A percentile compares a stretch with the other conserved stretches of the same genome.
Conservation (phyloP, 2,113 vertebrate species). For the Zosterops lateralis region DNA sequence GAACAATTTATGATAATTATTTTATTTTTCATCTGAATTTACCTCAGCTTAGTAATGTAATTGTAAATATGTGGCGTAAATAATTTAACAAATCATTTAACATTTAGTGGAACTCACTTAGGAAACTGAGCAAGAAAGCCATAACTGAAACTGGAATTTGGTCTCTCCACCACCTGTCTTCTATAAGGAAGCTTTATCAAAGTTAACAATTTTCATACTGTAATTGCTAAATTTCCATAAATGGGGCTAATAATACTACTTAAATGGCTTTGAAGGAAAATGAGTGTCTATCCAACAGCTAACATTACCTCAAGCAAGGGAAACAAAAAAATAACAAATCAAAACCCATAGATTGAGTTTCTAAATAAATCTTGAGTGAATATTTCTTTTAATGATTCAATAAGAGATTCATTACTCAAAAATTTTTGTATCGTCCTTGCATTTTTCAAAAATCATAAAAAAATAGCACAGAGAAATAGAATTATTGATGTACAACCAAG, state of each 20-base stretch:
- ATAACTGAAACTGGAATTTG: neutral
- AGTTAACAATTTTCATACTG: neutral
- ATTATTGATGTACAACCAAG: neutral
- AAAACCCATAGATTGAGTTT: neutral
- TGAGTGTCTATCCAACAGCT: neutral
- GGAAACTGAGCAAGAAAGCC: neutral
- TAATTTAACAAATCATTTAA: fast-evolving
- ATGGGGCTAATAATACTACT: neutral
- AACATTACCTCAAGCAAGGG: neutral
- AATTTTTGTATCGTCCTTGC: fast-evolving
- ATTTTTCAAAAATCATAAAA: neutral
- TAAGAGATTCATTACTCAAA: neutral
- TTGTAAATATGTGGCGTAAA: neutral
- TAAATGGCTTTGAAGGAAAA: neutral
- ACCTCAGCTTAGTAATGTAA: neutral
- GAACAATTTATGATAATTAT: neutral
- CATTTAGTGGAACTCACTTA: neutral
- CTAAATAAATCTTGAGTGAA: neutral
- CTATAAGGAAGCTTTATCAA: neutral
- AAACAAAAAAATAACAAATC: neutral
- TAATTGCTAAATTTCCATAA: neutral
- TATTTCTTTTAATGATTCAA: neutral
- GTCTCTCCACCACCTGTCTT: neutral
- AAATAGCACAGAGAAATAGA: neutral
- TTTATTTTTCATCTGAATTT: neutral